phyloP scores from a whole-genome alignment of 2,888 invertebrate species.

The Drosophila suboccidentalis region DNA sequence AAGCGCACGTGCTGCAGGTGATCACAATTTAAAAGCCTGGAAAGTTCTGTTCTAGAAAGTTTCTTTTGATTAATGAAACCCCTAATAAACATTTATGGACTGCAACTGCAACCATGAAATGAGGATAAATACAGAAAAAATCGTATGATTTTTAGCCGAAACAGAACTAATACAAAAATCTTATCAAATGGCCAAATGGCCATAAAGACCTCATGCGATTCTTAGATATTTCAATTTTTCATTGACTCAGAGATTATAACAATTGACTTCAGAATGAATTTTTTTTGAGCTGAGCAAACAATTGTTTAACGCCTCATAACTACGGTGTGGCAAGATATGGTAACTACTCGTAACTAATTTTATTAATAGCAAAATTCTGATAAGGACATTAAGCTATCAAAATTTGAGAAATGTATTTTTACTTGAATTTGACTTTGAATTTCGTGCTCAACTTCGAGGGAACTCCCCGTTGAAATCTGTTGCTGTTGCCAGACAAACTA shows the following conservation, averaged over 20 bases:
- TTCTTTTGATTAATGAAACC: neutral
- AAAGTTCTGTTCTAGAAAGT: constrained; percentile 14
- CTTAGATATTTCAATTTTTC: neutral
- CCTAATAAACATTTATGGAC: neutral
- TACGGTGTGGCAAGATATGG: neutral
- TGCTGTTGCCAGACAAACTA: constrained; percentile 12
- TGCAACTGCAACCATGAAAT: neutral
- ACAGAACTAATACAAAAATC: no score
- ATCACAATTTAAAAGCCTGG: neutral
- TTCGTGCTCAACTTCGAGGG: neutral
- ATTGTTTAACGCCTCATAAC: neutral
- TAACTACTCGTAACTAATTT: neutral
- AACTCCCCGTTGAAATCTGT: constrained; percentile 11
- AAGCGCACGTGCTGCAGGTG: constrained; percentile 44
- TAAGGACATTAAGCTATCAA: neutral
- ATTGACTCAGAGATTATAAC: neutral
- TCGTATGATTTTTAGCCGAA: constrained; percentile 5
- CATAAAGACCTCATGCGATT: neutral
- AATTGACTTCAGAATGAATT: neutral
- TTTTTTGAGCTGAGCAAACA: neutral
- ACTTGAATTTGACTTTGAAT: neutral
- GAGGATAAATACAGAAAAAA: neutral
- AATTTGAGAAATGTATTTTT: neutral
- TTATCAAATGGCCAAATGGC: constrained; percentile 2
- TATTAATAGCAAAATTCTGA: neutral